A percentile compares a stretch with the other conserved stretches of the same genome.
Evolutionary conservation across 2,888 invertebrate genomes (phyloP).

Genomic region (Leucozona laternaria): DNA sequence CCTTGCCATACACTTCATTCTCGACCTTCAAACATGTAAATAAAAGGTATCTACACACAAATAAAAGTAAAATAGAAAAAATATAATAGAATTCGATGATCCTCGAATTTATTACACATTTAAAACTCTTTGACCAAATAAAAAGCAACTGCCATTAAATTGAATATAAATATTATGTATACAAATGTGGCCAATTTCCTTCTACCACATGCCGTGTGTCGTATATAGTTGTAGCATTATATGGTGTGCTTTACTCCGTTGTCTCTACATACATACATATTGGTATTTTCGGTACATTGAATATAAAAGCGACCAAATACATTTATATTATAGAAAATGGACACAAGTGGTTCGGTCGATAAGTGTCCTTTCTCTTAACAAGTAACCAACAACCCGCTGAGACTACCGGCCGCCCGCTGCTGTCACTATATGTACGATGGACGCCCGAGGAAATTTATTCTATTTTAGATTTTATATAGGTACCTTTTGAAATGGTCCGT

Average conservation of each 20-base stretch:
- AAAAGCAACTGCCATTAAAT: constrained; percentile 63
- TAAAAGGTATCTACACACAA: not conserved
- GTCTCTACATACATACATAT: not conserved
- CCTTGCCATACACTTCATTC: not conserved
- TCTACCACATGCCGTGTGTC: not conserved
- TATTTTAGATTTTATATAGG: constrained; percentile 59
- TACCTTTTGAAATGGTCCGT: constrained; percentile 71
- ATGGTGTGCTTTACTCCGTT: too few relatives aligned
- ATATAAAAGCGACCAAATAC: constrained; percentile 69
- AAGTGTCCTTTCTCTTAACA: constrained; percentile 57
- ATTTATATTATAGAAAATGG: constrained; percentile 65
- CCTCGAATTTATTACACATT: constrained; percentile 56
- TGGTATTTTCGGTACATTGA: constrained; percentile 71
- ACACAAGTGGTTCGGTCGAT: constrained; percentile 60
- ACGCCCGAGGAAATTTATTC: constrained; percentile 58
- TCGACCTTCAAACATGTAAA: constrained; percentile 1
- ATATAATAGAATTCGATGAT: constrained; percentile 61
- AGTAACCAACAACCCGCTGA: constrained; percentile 1
- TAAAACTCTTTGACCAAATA: constrained; percentile 51
- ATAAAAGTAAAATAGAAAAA: constrained; percentile 18
- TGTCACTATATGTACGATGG: too few relatives aligned
- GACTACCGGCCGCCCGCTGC: not conserved
- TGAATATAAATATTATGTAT: constrained; percentile 19
- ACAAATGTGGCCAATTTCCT: constrained; percentile 29
- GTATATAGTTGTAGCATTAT: not conserved